Evolutionary conservation across 1,140 invertebrate genomes (phyloP).

Genomic region (Aphidius ervi): DNA sequence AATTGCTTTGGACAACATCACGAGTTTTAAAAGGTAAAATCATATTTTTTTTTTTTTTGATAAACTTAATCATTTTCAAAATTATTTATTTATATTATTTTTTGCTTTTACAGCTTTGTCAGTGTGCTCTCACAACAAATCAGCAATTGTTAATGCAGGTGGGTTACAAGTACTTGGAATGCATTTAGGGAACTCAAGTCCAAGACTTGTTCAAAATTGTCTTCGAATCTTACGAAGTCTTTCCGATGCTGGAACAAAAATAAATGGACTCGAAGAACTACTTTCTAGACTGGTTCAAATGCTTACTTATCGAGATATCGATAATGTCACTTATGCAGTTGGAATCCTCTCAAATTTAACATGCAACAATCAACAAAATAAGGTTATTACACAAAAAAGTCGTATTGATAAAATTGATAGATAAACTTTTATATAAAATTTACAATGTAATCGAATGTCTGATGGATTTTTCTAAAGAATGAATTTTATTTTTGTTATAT

Average conservation of each 20-base stretch:
- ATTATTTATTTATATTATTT: neutral
- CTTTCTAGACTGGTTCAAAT: constrained; percentile 89
- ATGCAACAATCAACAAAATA: constrained; percentile 98
- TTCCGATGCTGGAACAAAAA: constrained; percentile 95
- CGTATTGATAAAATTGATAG: too few species aligned
- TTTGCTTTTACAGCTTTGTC: constrained; percentile 71
- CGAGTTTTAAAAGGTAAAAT: constrained; percentile 82
- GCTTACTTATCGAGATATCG: constrained; percentile 85
- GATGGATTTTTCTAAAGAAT: neutral
- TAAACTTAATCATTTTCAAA: constrained; percentile 10
- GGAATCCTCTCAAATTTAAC: constrained; percentile 98
- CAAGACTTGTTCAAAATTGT: constrained; percentile 92
- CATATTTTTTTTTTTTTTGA: constrained; percentile 27
- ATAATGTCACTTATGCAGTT: constrained; percentile 94
- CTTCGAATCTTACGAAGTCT: constrained; percentile 96
- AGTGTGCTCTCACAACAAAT: constrained; percentile 96
- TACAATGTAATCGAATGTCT: neutral
- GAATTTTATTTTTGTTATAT: constrained; percentile 8
- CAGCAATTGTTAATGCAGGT: constrained; percentile 93
- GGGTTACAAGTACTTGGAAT: constrained; percentile 97
- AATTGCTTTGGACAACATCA: constrained; percentile 96
- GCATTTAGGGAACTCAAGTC: constrained; percentile 88
- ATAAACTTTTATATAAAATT: too few species aligned
- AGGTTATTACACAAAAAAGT: constrained; percentile 61
- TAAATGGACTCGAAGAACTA: constrained; percentile 83